Base-by-base conservation (phyloP, 2,888 invertebrate species). In the Drosophila kanekoi region DNA sequence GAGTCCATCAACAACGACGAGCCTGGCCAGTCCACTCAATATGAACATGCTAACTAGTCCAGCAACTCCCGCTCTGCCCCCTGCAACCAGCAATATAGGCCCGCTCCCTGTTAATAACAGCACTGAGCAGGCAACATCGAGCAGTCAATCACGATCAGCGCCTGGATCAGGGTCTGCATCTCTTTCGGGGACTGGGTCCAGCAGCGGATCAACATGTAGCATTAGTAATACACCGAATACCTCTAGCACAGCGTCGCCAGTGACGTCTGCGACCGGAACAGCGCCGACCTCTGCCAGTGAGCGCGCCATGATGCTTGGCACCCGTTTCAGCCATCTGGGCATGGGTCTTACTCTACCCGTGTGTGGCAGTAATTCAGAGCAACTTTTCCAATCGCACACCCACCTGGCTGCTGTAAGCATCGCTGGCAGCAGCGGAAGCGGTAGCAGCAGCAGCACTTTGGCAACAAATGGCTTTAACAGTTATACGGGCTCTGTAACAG, bases 1-100 rank as follows among this genome's bases (percentile, higher is more conserved):
- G 71, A 95, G 95, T 90, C 96, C 96, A 41, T 93, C 95, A 82
- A 94, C 95, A 91, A 95, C 95, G 82, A 94, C 95, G 91, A 95
- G 95, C 64, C 93, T 97, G 64, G 96, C 97, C 28, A 96, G 96
- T 79, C 97, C 97, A 37, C 95, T 96, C 54, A 95, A 96, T 70
- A 95, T 96, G 88, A 95, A 96, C 72, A 95, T 95, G 89, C 93
- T 94, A 74, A 95, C 96, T 66, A 94, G 94, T 90, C 94, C 95
- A 33, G 93, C 94, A 79, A 92, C 89, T 64, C 91, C 90, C 71
- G 88, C 84, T 35, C 16, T 58, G 20, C 41, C 66, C 4, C 10
- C 40, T 9, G 40, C 35, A 13, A 40, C 20, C 16, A 49, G 53
- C 9, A 61, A 56, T 47, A 6, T 11, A 10, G 49, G 49, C 59